Percentiles rank a stretch among this genome's conserved stretches.
Conservation (phyloP, 2,888 invertebrate genomes). For the Conistra vaccinii region DNA sequence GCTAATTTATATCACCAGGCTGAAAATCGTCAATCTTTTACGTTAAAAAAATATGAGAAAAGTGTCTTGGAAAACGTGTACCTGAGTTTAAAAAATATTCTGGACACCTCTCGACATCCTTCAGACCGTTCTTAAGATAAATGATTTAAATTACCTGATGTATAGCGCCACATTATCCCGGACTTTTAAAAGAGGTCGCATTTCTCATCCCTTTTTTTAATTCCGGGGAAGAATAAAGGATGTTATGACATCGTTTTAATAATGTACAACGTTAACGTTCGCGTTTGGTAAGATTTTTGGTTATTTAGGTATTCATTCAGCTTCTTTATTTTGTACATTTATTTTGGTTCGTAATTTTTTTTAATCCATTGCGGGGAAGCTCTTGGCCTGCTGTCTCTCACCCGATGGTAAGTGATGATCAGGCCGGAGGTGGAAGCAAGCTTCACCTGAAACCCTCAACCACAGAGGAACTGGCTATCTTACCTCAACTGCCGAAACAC, state of each 20-base stretch:
- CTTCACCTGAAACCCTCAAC: no score
- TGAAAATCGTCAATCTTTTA: neutral
- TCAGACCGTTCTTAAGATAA: constrained; percentile 1
- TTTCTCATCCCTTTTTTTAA: neutral
- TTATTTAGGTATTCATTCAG: neutral
- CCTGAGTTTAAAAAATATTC: no score
- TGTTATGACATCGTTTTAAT: constrained; percentile 16
- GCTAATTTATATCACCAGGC: no score
- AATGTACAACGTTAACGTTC: constrained; percentile 11
- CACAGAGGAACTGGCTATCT: no score
- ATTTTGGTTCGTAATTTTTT: neutral
- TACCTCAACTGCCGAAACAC: no score
- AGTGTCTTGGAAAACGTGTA: neutral
- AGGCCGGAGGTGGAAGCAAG: no score
- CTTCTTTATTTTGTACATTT: constrained; percentile 13
- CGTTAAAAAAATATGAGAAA: neutral
- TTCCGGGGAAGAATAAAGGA: neutral
- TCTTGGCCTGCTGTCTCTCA: no score
- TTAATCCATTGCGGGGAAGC: no score
- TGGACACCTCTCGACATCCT: neutral
- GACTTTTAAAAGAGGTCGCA: neutral
- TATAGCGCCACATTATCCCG: neutral
- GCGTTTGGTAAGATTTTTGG: constrained; percentile 6
- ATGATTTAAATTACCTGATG: constrained; percentile 18
- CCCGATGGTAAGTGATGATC: no score